Evolutionary conservation across 2,113 vertebrate species (phyloP), one percentile per base, ranked within the genome.

Genomic region (Nannospalax galili): DNA sequence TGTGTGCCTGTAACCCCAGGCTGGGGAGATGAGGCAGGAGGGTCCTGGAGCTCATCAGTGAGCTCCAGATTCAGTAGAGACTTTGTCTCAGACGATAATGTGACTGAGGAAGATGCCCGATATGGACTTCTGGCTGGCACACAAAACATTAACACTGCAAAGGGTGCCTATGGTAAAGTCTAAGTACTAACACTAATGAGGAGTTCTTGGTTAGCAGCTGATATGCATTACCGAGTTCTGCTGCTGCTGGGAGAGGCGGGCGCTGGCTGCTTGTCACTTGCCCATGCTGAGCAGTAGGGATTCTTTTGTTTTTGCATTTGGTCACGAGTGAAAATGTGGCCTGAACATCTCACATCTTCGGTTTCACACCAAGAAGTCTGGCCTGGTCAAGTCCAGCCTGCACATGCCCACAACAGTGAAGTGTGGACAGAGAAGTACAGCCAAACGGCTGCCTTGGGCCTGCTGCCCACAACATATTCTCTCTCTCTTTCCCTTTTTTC

Each of bases 381-480:
- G 2, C 9, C 52, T 48, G 10, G 2, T 19, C 6, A 64, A 12
- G 24, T 35, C 22, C 30, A 32, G 20, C 45, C 24, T 20, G 60
- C 37, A 45, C 11, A n/a, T 0, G 2, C 22, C 45, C n/a, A 12
- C 24, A 9, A 24, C 5, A 10, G 15, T 37, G 60, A 42, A 7
- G 16, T 28, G 24, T 8, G 12, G 42, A 24, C 32, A 42, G 58
- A 32, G 74, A 79, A 70, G 65, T 40, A 14, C 24, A 22, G 30
- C 11, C 35, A 58, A 77, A 35, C 37, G 22, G 24, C 56, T 48
- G 37, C 24, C 75, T 42, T 6, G 7, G 69, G 15, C 11, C 24
- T 20, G 74, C 9, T 11, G 1, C 32, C 20, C 32, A 3, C 5
- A 8, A 58, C 30, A n/a, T n/a, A n/a, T n/a, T n/a, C 4, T 0